A percentile compares a stretch with the other conserved stretches of the same genome.
Conservation (phyloP, 2,888 invertebrate genomes). For the Ditula angustiorana region DNA sequence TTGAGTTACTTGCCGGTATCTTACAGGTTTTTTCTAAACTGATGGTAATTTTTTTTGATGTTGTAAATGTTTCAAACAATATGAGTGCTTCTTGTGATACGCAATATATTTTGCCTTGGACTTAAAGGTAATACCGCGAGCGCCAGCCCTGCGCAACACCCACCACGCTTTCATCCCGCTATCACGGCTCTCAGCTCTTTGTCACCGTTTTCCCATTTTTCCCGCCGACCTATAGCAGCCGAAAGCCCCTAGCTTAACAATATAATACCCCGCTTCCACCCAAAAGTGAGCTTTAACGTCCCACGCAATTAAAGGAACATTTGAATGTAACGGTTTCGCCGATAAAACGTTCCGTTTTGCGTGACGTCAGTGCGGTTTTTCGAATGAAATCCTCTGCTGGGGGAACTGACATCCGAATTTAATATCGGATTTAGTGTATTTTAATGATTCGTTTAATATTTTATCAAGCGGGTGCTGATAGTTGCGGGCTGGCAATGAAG, state of each 20-base stretch:
- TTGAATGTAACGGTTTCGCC: constrained; percentile 34
- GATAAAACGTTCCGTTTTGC: constrained; percentile 49
- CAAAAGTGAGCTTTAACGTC: constrained; percentile 46
- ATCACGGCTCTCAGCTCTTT: constrained; percentile 82
- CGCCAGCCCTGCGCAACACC: constrained; percentile 64
- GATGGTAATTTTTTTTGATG: too few relatives aligned
- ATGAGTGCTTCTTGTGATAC: too few relatives aligned
- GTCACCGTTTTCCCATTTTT: constrained; percentile 82
- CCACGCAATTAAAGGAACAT: constrained; percentile 23
- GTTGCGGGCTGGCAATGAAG: constrained; percentile 40
- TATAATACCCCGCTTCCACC: constrained; percentile 40
- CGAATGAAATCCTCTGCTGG: constrained; percentile 75
- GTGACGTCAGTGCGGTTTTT: constrained; percentile 81
- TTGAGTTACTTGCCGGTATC: too few relatives aligned
- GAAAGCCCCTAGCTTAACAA: constrained; percentile 44
- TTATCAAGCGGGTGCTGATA: constrained; percentile 51
- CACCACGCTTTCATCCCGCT: constrained; percentile 76
- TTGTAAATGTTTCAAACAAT: too few relatives aligned
- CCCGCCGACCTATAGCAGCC: constrained; percentile 55
- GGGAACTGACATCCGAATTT: constrained; percentile 73
- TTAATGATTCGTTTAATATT: constrained; percentile 54
- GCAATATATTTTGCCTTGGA: too few relatives aligned
- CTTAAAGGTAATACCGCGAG: neutral
- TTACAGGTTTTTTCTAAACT: too few relatives aligned
- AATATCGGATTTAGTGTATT: constrained; percentile 65